Evolutionary conservation across 2,797 vertebrate genomes (phyloP), one percentile per base, ranked within the genome.

Genomic region (Clarias pachynema): DNA sequence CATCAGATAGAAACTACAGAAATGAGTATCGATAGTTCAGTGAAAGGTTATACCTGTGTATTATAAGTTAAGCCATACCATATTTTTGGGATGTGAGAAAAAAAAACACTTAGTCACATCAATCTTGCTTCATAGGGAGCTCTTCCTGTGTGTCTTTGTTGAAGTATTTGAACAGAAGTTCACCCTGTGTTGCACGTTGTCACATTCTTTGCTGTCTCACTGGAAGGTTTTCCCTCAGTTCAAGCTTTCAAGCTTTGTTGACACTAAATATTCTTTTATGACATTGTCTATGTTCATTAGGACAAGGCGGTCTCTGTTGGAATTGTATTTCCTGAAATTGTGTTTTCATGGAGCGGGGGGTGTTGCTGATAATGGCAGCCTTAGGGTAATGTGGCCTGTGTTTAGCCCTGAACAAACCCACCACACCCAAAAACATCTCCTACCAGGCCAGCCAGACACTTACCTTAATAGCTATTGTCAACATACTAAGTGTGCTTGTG

Each of bases 391-490:
- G 63, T 49, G 68, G 79, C 79, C 63, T 20, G 26, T 77, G 70
- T 77, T 84, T 87, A 86, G 69, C 84, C 66, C 69, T 83, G 75
- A 82, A 70, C 63, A 86, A 85, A 85, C 56, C 44, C 31, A 82
- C 89, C 89, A 90, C 89, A 89, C 87, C 89, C 87, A 20, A 79
- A 83, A 49, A 49, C 10, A 87, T 85, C 40, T 83, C 83, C 15
- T 1, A 0, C n/a, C 57, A 31, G 59, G 53, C 16, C 59, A 83
- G 72, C 57, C 37, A 68, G 53, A 69, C 75, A 56, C 57, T 75
- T 77, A 56, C 77, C 37, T 77, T 69, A 85, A 81, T 10, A 63
- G 20, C 31, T 74, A 57, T 37, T 87, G 80, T 79, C 63, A 74
- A 83, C 63, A 73, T 7, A 53, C 65, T 78, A 8, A 34, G 65